Percentiles rank a stretch among this genome's conserved stretches.
phyloP scores from a whole-genome alignment of 2,888 invertebrate genomes.

The Himalopsyche kuldschensis region DNA sequence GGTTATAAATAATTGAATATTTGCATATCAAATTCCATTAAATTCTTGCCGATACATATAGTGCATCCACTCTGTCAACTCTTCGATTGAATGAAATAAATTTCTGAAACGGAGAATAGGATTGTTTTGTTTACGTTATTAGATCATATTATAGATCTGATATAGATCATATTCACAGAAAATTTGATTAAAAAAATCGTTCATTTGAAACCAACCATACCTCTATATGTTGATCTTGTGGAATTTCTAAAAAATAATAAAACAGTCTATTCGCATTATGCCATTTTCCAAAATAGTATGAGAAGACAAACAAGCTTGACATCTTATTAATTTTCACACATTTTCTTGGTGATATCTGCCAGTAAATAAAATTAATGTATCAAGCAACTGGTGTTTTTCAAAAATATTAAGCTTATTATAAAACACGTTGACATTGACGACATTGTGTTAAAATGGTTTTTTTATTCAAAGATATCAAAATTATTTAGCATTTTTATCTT shows the following conservation, averaged over 20 bases:
- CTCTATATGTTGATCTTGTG: neutral
- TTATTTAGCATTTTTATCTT: neutral
- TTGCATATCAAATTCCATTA: too few relatives aligned
- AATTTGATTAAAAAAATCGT: neutral
- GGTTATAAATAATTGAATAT: too few relatives aligned
- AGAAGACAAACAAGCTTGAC: neutral
- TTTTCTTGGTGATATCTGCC: neutral
- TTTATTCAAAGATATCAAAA: neutral
- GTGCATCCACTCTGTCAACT: too few relatives aligned
- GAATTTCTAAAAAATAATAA: neutral
- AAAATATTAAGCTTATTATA: neutral
- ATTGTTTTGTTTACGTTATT: too few relatives aligned
- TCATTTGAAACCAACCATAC: neutral
- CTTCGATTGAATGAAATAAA: too few relatives aligned
- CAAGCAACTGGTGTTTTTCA: neutral
- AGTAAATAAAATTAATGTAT: neutral
- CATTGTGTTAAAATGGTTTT: neutral
- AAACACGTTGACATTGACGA: neutral
- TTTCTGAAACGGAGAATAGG: too few relatives aligned
- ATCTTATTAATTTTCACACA: neutral
- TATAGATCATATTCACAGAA: too few relatives aligned
- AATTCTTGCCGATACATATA: too few relatives aligned
- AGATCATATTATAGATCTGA: too few relatives aligned
- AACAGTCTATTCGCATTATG: neutral
- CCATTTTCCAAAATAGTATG: neutral